Conservation (phyloP, 1,140 invertebrate species). For the Stegodyphus mimosarum region DNA sequence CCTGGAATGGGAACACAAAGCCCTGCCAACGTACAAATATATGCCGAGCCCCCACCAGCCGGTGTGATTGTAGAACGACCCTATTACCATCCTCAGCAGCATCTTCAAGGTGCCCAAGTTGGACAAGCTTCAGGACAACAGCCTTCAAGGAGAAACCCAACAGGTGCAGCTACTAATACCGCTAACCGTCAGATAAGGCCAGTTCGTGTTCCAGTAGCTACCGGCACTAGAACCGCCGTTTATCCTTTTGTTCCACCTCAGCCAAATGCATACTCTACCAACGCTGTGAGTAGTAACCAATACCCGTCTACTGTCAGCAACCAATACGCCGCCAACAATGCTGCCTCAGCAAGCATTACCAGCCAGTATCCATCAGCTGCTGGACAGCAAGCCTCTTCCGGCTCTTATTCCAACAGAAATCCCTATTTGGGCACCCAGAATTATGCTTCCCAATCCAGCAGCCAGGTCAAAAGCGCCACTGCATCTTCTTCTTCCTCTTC, state of each 20-base stretch:
- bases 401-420: conserved; percentile 12
- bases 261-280: conserved; percentile 18
- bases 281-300: conserved; percentile 23
- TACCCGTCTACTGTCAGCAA: conserved; percentile 29
- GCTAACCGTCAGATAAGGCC: not conserved
- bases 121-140: not conserved
- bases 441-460: not conserved
- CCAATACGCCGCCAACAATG: conserved; percentile 28
- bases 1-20: conserved; percentile 28
- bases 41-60: conserved; percentile 51
- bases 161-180: not conserved
- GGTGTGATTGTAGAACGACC: conserved; percentile 43
- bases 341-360: conserved; percentile 6
- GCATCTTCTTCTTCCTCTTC: conserved; percentile 1
- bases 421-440: conserved; percentile 18
- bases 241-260: conserved; percentile 27
- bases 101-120: not conserved
- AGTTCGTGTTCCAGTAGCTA: not conserved
- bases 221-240: conserved; percentile 11
- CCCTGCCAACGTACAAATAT: conserved; percentile 24
- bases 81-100: conserved; percentile 26
- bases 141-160: not conserved
- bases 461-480: not conserved
- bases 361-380: conserved; percentile 12
- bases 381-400: not conserved